Percentiles rank a stretch among this genome's conserved stretches.
Conservation (phyloP, 1,140 invertebrate genomes). For the Camponotus floridanus region DNA sequence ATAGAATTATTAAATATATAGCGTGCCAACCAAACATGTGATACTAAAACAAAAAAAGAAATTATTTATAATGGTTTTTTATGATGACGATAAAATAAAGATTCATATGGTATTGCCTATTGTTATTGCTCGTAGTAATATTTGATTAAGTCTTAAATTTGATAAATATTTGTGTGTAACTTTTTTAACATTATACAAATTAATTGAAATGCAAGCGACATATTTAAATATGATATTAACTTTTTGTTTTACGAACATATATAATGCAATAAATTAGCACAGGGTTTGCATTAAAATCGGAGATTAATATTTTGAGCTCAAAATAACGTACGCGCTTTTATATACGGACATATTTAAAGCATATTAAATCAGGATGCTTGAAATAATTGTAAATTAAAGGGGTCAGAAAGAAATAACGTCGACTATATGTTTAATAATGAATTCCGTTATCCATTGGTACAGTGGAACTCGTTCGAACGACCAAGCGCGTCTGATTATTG, state of each 20-base stretch:
- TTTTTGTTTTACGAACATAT: neutral
- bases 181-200: neutral
- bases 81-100: too few species aligned
- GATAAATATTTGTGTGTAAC: neutral
- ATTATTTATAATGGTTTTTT: neutral
- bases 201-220: neutral
- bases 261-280: neutral
- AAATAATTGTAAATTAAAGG: conserved; percentile 62
- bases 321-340: conserved; percentile 26
- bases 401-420: conserved; percentile 50
- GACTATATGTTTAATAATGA: conserved; percentile 49
- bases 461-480: conserved; percentile 57
- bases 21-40: neutral
- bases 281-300: conserved; percentile 13
- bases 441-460: conserved; percentile 54
- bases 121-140: neutral
- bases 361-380: conserved; percentile 53
- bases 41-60: neutral
- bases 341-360: conserved; percentile 18
- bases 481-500: conserved; percentile 60
- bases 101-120: too few species aligned
- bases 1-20: neutral
- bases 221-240: conserved; percentile 9
- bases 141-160: neutral
- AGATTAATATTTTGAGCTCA: conserved; percentile 4